phyloP scores from a whole-genome alignment of 2,888 invertebrate species.

The Lasioglossum lativentre region DNA sequence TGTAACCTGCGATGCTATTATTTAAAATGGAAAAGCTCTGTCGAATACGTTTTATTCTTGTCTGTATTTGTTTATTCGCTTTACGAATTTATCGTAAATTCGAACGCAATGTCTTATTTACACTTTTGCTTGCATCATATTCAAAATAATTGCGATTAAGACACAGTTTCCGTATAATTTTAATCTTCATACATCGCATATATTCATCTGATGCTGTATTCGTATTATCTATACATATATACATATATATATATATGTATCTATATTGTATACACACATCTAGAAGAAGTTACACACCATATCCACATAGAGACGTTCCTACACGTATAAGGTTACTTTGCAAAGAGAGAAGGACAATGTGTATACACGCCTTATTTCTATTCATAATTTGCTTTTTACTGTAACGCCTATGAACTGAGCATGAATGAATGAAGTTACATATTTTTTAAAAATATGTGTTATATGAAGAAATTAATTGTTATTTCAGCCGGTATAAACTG shows the following conservation, averaged over 20 bases:
- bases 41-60: neutral
- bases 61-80: neutral
- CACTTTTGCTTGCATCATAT: conserved; percentile 39
- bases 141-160: conserved; percentile 39
- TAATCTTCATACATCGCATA: conserved; percentile 45
- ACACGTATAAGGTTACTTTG: neutral
- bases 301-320: neutral
- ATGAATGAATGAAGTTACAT: conserved; percentile 2
- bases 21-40: neutral
- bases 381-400: conserved; percentile 19
- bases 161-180: conserved; percentile 41
- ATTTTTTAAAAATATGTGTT: neutral
- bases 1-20: conserved; percentile 64
- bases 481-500: too few species aligned
- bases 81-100: conserved; percentile 15
- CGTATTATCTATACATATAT: conserved; percentile 31
- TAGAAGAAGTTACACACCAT: conserved; percentile 27
- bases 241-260: neutral
- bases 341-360: conserved; percentile 14
- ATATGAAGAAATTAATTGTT: neutral
- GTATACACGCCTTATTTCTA: neutral
- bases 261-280: conserved; percentile 40
- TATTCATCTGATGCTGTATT: conserved; percentile 47
- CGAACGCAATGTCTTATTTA: conserved; percentile 31
- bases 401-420: conserved; percentile 5